Evolutionary conservation across 2,113 vertebrate genomes (phyloP).

Genomic region (Oplegnathus fasciatus): DNA sequence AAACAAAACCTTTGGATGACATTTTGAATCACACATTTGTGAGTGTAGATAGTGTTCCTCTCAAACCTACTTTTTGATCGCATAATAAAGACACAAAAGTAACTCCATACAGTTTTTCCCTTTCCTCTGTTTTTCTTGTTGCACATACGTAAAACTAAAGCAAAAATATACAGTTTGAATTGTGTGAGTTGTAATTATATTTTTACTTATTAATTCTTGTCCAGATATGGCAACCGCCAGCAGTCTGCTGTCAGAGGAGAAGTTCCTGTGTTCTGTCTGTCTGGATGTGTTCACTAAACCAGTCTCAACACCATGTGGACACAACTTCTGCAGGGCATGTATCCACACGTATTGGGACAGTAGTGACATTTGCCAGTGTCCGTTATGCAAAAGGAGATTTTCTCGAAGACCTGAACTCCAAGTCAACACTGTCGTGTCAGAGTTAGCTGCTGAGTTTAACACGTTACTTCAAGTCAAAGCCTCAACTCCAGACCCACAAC

Average conservation of each 20-base stretch:
- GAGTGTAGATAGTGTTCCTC: too few species aligned
- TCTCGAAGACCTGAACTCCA: conserved; percentile 36
- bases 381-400: conserved; percentile 37
- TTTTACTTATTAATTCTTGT: neutral
- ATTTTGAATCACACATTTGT: too few species aligned
- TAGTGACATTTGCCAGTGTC: conserved; percentile 23
- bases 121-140: neutral
- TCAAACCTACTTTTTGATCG: too few species aligned
- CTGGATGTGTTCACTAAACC: conserved; percentile 60
- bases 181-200: neutral
- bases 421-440: conserved; percentile 38
- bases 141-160: too few species aligned
- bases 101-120: too few species aligned
- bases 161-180: neutral
- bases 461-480: neutral
- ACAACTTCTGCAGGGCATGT: conserved; percentile 58
- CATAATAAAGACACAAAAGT: too few species aligned
- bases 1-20: too few species aligned
- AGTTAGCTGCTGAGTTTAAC: conserved; percentile 27
- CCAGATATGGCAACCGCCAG: conserved; percentile 52
- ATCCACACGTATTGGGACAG: conserved; percentile 48
- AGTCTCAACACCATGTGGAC: conserved; percentile 54
- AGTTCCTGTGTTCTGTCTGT: conserved; percentile 52
- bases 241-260: conserved; percentile 42
- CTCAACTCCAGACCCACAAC: neutral